Base-by-base conservation (phyloP, 2,888 invertebrate genomes). In the Lacanobia oleracea region DNA sequence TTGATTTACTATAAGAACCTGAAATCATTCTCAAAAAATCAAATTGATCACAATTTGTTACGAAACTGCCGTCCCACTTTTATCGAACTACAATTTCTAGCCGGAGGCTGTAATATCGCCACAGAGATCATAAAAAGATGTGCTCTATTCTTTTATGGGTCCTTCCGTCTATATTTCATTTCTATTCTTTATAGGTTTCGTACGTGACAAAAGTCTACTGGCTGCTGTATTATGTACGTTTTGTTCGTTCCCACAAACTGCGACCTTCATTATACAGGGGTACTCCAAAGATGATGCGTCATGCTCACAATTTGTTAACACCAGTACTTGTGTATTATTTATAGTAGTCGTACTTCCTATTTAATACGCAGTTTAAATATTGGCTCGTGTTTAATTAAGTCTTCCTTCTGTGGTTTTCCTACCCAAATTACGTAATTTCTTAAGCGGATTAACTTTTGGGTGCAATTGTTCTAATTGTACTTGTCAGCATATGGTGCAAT, bases 231-330 rank as follows among this genome's bases (percentile, higher is more conserved):
- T 50, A 50, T 43, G 50, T 53, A 54, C 53, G 59, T 45, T 23
- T 51, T 53, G 57, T 53, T 56, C n/a, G 50, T 50, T 63, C 37
- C 23, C 10, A 48, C 18, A 60, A 74, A 45, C 12, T 8, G 50
- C 18, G 67, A 45, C 77, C 81, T 77, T 80, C 64, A 63, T 27
- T 27, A 27, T 27, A 5, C 0, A 18, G 18, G 60, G 61, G 63
- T 51, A 48, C 10, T 67, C 37, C 64, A 53, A 56, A 67, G 51
- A 51, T 61, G 45, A 61, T 67, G 67, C 50, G 75, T 68, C 80
- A 67, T 75, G 67, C 12, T 9, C 12, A 21, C n/a, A 59, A 67
- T 76, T 75, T 56, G 48, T 60, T 66, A 50, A 57, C 48, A 53
- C 27, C 12, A 51, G 43, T 51, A 63, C 50, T 21, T 51, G 16